Conservation (phyloP, 2,888 invertebrate genomes). For the Desoria tigrina region DNA sequence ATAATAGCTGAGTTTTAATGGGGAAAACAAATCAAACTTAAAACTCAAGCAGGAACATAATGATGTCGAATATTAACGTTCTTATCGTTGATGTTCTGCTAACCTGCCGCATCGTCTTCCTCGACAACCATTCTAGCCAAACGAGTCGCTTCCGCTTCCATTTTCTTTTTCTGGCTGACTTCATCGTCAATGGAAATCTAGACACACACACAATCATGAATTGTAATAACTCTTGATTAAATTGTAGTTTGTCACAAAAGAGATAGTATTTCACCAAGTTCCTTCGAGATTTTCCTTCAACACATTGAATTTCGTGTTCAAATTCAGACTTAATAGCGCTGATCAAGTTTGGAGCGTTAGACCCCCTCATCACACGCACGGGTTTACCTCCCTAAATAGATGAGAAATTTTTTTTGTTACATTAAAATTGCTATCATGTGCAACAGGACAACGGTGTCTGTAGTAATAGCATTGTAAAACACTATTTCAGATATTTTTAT, state of each 20-base stretch:
- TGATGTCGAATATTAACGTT: no score
- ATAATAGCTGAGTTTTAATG: neutral
- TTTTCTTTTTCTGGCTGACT: constrained; percentile 39
- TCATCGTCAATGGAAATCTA: constrained; percentile 51
- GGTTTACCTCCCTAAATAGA: constrained; percentile 51
- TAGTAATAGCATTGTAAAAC: no score
- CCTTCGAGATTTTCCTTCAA: constrained; percentile 43
- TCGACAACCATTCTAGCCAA: constrained; percentile 9
- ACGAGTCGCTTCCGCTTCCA: constrained; percentile 44
- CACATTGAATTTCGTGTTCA: constrained; percentile 46
- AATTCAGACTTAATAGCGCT: constrained; percentile 45
- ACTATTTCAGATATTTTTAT: no score
- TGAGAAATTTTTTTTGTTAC: neutral
- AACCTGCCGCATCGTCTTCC: constrained; percentile 6
- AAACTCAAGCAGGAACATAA: no score
- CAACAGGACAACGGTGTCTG: neutral
- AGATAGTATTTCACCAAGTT: constrained; percentile 37
- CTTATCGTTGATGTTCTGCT: no score
- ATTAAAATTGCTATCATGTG: neutral
- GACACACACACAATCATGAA: neutral
- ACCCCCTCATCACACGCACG: constrained; percentile 45
- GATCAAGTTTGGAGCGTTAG: constrained; percentile 46
- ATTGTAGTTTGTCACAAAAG: no score
- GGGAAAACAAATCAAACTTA: no score
- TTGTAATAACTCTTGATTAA: no score